Conservation (phyloP, 2,113 vertebrate genomes). For the Delphinapterus leucas region DNA sequence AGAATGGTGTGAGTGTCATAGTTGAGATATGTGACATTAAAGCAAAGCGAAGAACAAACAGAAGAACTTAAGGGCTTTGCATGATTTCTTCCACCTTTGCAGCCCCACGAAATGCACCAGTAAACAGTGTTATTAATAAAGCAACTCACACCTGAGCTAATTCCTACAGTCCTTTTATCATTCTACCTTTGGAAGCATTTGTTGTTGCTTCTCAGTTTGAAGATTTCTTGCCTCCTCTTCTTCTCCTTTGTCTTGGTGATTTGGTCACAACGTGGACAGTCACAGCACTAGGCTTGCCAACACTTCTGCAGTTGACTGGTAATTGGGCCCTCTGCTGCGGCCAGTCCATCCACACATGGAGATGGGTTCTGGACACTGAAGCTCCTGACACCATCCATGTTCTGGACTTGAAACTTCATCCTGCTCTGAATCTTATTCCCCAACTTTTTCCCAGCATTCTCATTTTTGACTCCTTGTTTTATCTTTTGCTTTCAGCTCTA, state of each 20-base stretch:
- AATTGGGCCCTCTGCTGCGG: neutral
- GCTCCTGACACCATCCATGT: neutral
- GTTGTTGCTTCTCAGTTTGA: neutral
- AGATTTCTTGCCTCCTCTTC: neutral
- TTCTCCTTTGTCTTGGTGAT: neutral
- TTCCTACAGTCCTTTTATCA: neutral
- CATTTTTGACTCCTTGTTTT: neutral
- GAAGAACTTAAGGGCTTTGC: neutral
- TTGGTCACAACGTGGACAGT: neutral
- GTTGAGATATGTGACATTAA: neutral
- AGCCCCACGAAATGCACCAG: neutral
- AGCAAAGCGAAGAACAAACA: neutral
- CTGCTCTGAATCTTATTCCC: neutral
- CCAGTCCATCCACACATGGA: fast-evolving
- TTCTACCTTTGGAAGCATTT: neutral
- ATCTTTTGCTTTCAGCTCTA: neutral
- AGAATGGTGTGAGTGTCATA: neutral
- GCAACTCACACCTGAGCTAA: neutral
- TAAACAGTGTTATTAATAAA: neutral
- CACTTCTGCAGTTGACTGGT: neutral
- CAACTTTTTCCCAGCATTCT: neutral
- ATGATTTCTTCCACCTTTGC: neutral
- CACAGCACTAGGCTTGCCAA: neutral
- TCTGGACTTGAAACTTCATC: too few relatives aligned
- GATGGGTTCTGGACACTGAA: neutral